These are phyloP conservation scores for Hystrix cristata DNA, from an alignment of 2,113 vertebrate species.

Conservation along the genomic window DNA sequence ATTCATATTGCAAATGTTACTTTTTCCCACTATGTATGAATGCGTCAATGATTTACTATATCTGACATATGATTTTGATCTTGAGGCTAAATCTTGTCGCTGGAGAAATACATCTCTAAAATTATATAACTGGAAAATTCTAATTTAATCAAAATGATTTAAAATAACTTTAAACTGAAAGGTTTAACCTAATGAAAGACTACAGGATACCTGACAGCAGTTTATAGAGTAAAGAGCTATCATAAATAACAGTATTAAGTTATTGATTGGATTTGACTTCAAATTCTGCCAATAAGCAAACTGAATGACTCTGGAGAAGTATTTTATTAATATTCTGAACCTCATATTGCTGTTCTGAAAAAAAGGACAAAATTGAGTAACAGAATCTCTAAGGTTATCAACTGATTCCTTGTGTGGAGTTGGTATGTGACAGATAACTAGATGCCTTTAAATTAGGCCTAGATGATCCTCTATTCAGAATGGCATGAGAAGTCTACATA, in stretches of 20 bases:
- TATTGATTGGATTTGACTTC: neutral
- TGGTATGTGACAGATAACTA: neutral
- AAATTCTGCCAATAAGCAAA: neutral
- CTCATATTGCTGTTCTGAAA: neutral
- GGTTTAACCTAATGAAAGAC: constrained; percentile 4
- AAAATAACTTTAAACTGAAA: constrained; percentile 22
- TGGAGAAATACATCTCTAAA: constrained; percentile 6
- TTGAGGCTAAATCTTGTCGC: neutral
- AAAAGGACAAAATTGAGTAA: neutral
- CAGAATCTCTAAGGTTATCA: neutral
- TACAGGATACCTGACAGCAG: neutral
- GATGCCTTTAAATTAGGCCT: neutral
- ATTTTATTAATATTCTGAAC: constrained; percentile 38
- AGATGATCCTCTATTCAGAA: neutral
- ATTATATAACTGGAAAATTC: neutral
- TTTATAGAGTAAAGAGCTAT: neutral
- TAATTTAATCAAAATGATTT: neutral
- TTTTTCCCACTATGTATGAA: neutral
- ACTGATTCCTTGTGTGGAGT: neutral
- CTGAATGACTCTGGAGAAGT: neutral
- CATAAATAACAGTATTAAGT: neutral
- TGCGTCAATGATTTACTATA: neutral
- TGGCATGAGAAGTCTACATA: neutral
- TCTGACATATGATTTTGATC: neutral
- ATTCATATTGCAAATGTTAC: neutral